phyloP scores from a whole-genome alignment of 2,113 vertebrate genomes.

The Prochilodus magdalenae region DNA sequence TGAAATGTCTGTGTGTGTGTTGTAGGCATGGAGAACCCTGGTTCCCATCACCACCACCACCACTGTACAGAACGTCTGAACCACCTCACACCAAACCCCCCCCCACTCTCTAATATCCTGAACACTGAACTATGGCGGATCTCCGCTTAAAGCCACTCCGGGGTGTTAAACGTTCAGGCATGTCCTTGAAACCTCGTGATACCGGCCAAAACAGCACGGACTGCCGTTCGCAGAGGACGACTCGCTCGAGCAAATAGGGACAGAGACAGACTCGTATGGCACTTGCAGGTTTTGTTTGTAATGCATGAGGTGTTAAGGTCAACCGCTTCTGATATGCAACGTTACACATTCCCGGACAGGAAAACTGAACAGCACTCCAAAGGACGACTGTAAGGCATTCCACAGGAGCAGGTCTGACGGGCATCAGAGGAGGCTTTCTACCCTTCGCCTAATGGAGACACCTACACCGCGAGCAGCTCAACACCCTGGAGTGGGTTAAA shows the following conservation, averaged over 20 bases:
- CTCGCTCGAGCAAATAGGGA: no score
- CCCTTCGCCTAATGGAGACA: background rate
- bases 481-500: slow-evolving; percentile 45
- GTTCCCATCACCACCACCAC: no score
- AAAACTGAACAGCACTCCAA: background rate
- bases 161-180: slow-evolving; percentile 8
- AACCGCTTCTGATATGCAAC: slow-evolving; percentile 32
- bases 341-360: background rate
- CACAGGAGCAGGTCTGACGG: background rate
- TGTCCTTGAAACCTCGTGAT: background rate
- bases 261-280: slow-evolving; percentile 14
- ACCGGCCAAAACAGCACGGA: background rate
- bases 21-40: no score
- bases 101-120: no score
- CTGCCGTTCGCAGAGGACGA: no score
- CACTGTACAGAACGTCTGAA: no score
- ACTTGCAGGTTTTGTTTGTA: slow-evolving; percentile 36
- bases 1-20: no score
- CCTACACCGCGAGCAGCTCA: background rate
- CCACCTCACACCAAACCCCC: no score
- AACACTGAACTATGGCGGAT: no score
- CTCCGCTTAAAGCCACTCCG: slow-evolving; percentile 31
- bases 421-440: background rate
- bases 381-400: slow-evolving; percentile 32
- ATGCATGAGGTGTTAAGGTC: slow-evolving; percentile 46